phyloP scores from a whole-genome alignment of 2,888 invertebrate species.

The Diloba caeruleocephala region DNA sequence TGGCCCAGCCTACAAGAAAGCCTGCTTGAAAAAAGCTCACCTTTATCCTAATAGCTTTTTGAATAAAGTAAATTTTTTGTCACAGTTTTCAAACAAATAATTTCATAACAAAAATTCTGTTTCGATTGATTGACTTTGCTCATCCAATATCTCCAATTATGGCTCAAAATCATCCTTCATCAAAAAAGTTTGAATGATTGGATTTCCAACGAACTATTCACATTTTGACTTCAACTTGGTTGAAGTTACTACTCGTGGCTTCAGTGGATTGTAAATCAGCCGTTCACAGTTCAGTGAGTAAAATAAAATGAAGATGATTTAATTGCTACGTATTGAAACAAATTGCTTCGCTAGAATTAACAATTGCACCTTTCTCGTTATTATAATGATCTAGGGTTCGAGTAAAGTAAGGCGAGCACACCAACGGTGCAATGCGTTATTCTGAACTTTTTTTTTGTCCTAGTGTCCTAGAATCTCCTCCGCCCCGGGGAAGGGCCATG shows the following conservation, averaged over 20 bases:
- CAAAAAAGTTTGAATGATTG: conserved; percentile 38
- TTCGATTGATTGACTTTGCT: conserved; percentile 7
- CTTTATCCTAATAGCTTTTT: background rate
- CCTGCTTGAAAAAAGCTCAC: background rate
- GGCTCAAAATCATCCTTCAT: conserved; percentile 29
- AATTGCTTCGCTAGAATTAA: conserved; percentile 2
- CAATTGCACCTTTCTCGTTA: background rate
- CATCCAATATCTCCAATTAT: conserved; percentile 31
- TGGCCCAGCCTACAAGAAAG: too few species aligned
- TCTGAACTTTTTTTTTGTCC: too few species aligned
- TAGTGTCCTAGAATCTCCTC: too few species aligned
- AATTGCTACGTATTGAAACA: conserved; percentile 3
- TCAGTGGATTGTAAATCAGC: conserved; percentile 38
- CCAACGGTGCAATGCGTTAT: too few species aligned
- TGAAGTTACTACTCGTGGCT: conserved; percentile 24
- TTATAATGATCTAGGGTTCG: background rate
- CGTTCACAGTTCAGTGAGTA: conserved; percentile 10
- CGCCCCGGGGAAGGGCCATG: too few species aligned
- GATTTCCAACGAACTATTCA: conserved; percentile 45
- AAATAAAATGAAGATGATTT: conserved; percentile 11
- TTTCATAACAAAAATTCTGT: conserved; percentile 12
- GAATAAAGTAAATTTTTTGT: conserved; percentile 24
- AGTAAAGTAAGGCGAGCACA: too few species aligned
- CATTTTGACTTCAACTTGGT: conserved; percentile 7
- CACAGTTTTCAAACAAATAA: conserved; percentile 14